These are phyloP conservation scores for Silurus glanis DNA, from an alignment of 2,113 vertebrate genomes.

Conservation along the genomic window DNA sequence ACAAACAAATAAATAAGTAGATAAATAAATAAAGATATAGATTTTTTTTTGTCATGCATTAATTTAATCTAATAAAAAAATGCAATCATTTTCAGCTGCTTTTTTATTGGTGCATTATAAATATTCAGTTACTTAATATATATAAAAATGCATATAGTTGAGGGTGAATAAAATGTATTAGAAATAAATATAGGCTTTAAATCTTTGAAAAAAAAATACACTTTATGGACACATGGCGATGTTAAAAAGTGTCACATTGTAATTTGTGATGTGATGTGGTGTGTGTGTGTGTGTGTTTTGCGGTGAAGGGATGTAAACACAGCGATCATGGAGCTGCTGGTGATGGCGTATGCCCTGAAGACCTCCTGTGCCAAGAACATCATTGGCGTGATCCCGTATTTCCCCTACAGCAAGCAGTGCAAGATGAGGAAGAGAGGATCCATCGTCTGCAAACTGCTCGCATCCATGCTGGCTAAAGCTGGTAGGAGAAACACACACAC, in stretches of 20 bases:
- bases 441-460: constrained; percentile 94
- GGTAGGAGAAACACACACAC: constrained; percentile 67
- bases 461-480: constrained; percentile 94
- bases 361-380: constrained; percentile 96
- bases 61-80: background rate
- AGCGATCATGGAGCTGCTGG: constrained; percentile 95
- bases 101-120: no score
- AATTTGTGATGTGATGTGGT: background rate
- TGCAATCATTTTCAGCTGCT: background rate
- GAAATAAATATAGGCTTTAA: background rate
- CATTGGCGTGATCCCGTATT: constrained; percentile 96
- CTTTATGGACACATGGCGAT: background rate
- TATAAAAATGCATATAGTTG: background rate
- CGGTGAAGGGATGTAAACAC: constrained; percentile 90
- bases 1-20: no score
- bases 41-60: background rate
- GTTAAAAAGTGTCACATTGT: background rate
- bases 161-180: background rate
- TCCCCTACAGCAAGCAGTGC: constrained; percentile 99
- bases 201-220: background rate
- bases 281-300: background rate
- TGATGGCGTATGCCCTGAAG: constrained; percentile 96
- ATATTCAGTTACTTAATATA: no score
- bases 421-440: constrained; percentile 98
- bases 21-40: no score